Percentiles rank a stretch among this genome's conserved stretches.
Conservation (phyloP, 2,797 vertebrate genomes). For the Lateolabrax maculatus region DNA sequence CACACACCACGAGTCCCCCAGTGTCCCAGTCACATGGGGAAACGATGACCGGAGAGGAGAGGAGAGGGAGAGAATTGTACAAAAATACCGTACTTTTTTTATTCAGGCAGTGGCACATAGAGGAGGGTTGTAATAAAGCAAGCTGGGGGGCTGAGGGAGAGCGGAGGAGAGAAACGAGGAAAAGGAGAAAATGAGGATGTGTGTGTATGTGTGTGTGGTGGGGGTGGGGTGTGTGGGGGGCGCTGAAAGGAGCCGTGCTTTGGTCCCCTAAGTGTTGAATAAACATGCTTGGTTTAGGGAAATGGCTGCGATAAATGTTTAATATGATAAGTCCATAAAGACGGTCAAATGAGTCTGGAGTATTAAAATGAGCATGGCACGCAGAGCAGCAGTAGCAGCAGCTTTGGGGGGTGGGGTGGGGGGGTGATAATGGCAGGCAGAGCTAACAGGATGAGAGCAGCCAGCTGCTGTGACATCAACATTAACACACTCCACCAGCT, state of each 20-base stretch:
- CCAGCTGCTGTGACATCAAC: constrained; percentile 83
- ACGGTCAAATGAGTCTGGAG: constrained; percentile 84
- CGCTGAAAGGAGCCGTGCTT: constrained; percentile 74
- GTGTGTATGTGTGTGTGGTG: constrained; percentile 32
- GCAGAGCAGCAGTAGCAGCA: constrained; percentile 70
- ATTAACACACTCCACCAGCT: constrained; percentile 81
- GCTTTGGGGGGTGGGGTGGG: constrained; percentile 51
- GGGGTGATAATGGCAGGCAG: constrained; percentile 74
- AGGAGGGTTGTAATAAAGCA: constrained; percentile 63
- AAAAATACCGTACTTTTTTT: constrained; percentile 59
- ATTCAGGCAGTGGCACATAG: constrained; percentile 54
- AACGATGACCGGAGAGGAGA: constrained; percentile 47
- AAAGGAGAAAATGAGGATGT: constrained; percentile 61
- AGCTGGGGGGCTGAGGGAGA: constrained; percentile 52
- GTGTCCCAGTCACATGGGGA: constrained; percentile 69
- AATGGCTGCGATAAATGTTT: constrained; percentile 86
- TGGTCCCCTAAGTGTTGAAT: constrained; percentile 86
- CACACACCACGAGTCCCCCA: constrained; percentile 58
- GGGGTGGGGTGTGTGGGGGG: constrained; percentile 10
- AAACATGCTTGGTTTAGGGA: constrained; percentile 86
- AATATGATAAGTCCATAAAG: constrained; percentile 86
- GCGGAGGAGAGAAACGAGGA: constrained; percentile 54
- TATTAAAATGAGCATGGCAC: constrained; percentile 81
- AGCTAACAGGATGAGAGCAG: constrained; percentile 82
- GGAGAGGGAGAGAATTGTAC: constrained; percentile 44